A percentile compares a stretch with the other conserved stretches of the same genome.
Conservation (phyloP, 1,140 invertebrate genomes). For the Tetragonula clypearis region DNA sequence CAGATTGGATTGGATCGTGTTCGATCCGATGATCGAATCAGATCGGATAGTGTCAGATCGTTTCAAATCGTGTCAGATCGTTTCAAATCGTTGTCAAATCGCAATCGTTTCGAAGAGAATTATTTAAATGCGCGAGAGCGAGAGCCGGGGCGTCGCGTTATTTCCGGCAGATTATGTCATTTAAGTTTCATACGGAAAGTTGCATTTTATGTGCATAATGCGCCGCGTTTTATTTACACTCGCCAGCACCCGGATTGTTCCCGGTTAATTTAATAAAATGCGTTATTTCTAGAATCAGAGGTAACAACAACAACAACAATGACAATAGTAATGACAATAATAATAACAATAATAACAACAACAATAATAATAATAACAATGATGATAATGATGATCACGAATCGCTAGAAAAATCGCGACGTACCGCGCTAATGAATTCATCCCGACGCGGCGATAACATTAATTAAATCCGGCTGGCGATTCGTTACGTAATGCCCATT, state of each 20-base stretch:
- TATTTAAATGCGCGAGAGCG: background rate
- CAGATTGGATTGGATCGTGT: too few relatives aligned
- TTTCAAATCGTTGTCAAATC: too few relatives aligned
- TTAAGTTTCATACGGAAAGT: conserved; percentile 10
- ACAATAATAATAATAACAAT: conserved; percentile 2
- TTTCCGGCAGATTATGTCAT: conserved; percentile 26
- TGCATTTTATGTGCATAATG: conserved; percentile 5
- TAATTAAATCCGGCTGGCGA: conserved; percentile 18
- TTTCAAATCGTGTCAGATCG: too few relatives aligned
- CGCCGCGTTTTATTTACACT: conserved; percentile 15
- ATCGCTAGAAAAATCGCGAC: conserved; percentile 13
- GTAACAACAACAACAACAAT: background rate
- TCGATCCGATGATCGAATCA: too few relatives aligned
- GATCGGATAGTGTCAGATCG: too few relatives aligned
- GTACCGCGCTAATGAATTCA: conserved; percentile 8
- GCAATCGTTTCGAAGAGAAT: conserved; percentile 12
- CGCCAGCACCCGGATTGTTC: background rate
- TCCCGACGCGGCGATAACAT: conserved; percentile 1
- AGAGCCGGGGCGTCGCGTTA: background rate
- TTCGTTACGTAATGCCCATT: conserved; percentile 29
- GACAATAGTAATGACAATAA: background rate
- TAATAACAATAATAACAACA: background rate
- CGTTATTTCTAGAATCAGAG: background rate
- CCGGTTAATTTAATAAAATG: conserved; percentile 17
- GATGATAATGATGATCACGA: background rate